A percentile compares a stretch with the other conserved stretches of the same genome.
phyloP scores from a whole-genome alignment of 2,797 vertebrate species.

The Nyctibius grandis region DNA sequence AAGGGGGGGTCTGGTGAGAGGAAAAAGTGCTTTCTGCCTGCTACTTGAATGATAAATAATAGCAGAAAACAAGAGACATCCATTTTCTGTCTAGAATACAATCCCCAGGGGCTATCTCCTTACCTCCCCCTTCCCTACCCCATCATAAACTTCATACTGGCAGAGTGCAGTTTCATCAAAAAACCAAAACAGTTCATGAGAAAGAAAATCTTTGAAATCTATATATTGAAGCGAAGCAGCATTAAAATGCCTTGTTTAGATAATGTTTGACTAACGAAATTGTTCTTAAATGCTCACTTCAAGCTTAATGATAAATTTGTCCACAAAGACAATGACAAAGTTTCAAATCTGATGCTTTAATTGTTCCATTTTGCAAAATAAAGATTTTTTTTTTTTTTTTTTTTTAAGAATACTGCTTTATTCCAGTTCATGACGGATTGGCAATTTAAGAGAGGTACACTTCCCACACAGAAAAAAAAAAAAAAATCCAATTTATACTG shows the following conservation, averaged over 20 bases:
- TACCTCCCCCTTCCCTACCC: not conserved
- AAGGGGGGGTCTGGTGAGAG: not conserved
- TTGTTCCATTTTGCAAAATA: not conserved
- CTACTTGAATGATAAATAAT: not conserved
- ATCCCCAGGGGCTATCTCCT: not conserved
- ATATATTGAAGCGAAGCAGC: not conserved
- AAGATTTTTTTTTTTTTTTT: accelerated
- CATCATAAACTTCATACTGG: not conserved
- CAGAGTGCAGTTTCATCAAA: not conserved
- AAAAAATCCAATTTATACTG: not conserved
- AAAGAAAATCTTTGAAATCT: not conserved
- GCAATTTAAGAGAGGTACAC: not conserved
- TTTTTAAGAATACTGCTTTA: not conserved
- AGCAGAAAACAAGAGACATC: not conserved
- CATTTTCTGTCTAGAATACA: not conserved
- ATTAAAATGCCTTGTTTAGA: not conserved
- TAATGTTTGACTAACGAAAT: not conserved
- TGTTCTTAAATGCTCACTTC: not conserved
- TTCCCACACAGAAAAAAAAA: not conserved
- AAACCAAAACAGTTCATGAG: not conserved
- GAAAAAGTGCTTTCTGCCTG: not conserved
- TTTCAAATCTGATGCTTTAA: not conserved
- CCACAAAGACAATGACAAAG: not conserved
- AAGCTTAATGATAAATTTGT: not conserved
- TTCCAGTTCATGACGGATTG: not conserved